phyloP scores from a whole-genome alignment of 2,888 invertebrate species.

The Aphidoletes aphidimyza region DNA sequence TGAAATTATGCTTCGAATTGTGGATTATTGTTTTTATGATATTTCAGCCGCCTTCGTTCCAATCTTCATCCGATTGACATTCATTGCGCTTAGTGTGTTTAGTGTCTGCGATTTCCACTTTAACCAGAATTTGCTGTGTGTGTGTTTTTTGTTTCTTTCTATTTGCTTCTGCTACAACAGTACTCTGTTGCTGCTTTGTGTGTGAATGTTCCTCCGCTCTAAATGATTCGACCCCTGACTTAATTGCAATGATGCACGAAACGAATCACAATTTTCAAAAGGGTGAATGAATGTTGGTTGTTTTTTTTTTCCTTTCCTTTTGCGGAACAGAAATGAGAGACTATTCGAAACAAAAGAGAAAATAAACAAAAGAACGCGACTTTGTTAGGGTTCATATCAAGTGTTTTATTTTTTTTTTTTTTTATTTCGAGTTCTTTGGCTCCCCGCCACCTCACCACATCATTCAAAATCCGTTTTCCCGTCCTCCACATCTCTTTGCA shows the following conservation, averaged over 20 bases:
- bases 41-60: background rate
- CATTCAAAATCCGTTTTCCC: too few relatives aligned
- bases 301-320: background rate
- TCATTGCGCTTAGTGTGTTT: background rate
- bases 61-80: constrained; percentile 19
- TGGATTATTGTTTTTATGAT: too few relatives aligned
- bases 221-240: constrained; percentile 41
- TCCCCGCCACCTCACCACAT: too few relatives aligned
- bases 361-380: background rate
- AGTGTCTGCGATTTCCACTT: constrained; percentile 19
- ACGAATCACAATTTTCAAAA: background rate
- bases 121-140: background rate
- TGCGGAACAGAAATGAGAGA: constrained; percentile 25
- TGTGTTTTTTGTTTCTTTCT: background rate
- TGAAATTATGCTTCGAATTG: too few relatives aligned
- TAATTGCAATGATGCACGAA: constrained; percentile 26
- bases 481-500: too few relatives aligned
- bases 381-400: constrained; percentile 46
- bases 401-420: background rate
- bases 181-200: too few relatives aligned
- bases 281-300: too few relatives aligned
- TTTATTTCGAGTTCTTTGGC: too few relatives aligned
- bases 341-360: background rate
- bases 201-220: background rate
- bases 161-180: too few relatives aligned